A percentile compares a stretch with the other conserved stretches of the same genome.
Evolutionary conservation across 2,797 vertebrate species (phyloP).

Genomic region (Pangasius djambal): DNA sequence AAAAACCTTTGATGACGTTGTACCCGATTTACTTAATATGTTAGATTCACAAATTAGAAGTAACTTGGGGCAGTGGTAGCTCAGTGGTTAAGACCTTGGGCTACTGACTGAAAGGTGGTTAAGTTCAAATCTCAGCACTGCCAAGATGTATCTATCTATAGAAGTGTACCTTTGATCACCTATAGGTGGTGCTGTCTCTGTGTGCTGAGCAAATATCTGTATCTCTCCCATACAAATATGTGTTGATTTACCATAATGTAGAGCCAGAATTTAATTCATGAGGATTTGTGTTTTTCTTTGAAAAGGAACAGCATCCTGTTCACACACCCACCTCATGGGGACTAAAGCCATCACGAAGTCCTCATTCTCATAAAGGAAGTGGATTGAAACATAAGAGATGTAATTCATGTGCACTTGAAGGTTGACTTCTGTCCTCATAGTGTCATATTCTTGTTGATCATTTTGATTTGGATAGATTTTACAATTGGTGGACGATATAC

Average conservation of each 20-base stretch:
- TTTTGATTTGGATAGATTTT: not conserved
- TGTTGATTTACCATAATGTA: not conserved
- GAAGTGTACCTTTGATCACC: not conserved
- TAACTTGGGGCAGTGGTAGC: too few relatives aligned
- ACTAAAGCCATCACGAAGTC: not conserved
- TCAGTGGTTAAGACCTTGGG: too few relatives aligned
- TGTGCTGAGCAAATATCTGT: not conserved
- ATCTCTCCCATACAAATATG: not conserved
- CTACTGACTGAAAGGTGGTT: too few relatives aligned
- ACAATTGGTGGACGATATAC: not conserved
- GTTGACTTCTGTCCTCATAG: not conserved
- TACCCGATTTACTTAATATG: not conserved
- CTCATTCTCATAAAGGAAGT: not conserved
- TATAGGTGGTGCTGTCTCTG: slow-evolving; percentile 38
- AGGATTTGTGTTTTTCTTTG: not conserved
- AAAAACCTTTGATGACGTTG: not conserved
- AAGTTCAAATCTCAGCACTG: too few relatives aligned
- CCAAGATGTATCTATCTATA: too few relatives aligned
- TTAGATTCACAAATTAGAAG: not conserved
- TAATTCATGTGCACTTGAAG: slow-evolving; percentile 10
- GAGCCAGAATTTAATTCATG: not conserved
- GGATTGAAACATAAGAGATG: not conserved
- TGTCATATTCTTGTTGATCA: not conserved
- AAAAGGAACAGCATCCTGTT: not conserved
- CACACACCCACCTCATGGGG: not conserved